Evolutionary conservation across 2,113 vertebrate species (phyloP).

Genomic region (Pithys albifrons): DNA sequence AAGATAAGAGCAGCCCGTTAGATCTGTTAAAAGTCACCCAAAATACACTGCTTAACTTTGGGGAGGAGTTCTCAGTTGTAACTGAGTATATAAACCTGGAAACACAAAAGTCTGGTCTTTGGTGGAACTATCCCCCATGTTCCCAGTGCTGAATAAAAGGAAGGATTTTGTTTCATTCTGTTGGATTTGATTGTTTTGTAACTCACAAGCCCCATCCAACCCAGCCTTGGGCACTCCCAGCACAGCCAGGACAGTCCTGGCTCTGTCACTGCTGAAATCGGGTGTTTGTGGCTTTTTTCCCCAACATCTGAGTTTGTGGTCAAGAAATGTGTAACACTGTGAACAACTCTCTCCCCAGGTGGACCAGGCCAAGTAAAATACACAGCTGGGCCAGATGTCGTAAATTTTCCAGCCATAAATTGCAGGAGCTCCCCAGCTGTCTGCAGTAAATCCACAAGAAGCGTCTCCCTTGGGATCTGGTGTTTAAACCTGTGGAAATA

Average conservation of each 20-base stretch:
- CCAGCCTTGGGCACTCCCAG: background rate
- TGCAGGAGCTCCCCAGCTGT: background rate
- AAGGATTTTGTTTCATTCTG: too few species aligned
- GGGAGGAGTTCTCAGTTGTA: too few species aligned
- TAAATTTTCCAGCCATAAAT: background rate
- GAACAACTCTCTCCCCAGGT: background rate
- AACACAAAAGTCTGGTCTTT: too few species aligned
- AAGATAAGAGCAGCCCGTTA: too few species aligned
- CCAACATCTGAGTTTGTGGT: background rate
- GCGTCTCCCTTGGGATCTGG: background rate
- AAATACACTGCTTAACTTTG: too few species aligned
- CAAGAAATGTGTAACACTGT: background rate
- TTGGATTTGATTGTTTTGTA: too few species aligned
- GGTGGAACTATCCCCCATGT: too few species aligned
- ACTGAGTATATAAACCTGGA: too few species aligned
- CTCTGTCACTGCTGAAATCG: background rate
- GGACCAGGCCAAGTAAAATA: background rate
- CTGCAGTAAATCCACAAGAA: background rate
- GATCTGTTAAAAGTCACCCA: too few species aligned
- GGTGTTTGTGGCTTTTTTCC: background rate
- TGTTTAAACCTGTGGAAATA: background rate
- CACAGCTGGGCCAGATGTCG: background rate
- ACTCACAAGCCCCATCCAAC: fast-evolving
- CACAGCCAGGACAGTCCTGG: background rate
- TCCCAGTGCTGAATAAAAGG: too few species aligned